Evolutionary conservation across 2,888 invertebrate species (phyloP), one percentile per base, ranked within the genome.

Genomic region (Petrolisthes manimaculis): DNA sequence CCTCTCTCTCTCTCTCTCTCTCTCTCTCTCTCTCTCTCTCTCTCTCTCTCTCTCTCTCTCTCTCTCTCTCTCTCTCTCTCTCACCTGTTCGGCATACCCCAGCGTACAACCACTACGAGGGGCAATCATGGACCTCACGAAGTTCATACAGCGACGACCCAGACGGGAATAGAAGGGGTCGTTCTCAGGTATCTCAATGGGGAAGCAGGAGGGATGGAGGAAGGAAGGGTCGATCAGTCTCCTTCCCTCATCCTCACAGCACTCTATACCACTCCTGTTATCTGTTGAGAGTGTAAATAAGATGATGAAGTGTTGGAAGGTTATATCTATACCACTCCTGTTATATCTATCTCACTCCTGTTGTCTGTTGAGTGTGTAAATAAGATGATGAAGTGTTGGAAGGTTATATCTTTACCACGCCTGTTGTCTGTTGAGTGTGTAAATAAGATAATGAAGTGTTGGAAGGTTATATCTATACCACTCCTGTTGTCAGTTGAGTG

Each of bases 111-210:
- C 5, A 6, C 54, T 56, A n/a, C 69, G 95, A 84, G 95, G 94
- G 83, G 96, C 95, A 3, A 95, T 95, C 69, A 94, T 94, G 2
- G 96, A 96, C 91, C 96, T 94, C 6, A 96, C 95, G 92, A 96
- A 96, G 93, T 95, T 96, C 94, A 96, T 94, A 92, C 96, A 96
- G 75, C 94, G 93, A 8, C 93, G 93, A 5, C 90, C 83, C 37
- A 86, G 79, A 8, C 78, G 67, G 12, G 84, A 12, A 88, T 79
- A 90, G 90, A 87, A 90, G 4, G 90, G 89, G 82, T 91, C 91
- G 67, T 88, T 71, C 6, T 55, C 61, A 0, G 90, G 89, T 51
- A 91, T 89, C 12, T 74, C 71, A 51, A 91, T 90, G 37, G 90
- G 88, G 83, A 89, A 89, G 79, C 91, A 91, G 12, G 88, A 69